These are phyloP conservation scores for Darevskia mixta DNA, from an alignment of 2,797 vertebrate genomes.

Conservation along the genomic window DNA sequence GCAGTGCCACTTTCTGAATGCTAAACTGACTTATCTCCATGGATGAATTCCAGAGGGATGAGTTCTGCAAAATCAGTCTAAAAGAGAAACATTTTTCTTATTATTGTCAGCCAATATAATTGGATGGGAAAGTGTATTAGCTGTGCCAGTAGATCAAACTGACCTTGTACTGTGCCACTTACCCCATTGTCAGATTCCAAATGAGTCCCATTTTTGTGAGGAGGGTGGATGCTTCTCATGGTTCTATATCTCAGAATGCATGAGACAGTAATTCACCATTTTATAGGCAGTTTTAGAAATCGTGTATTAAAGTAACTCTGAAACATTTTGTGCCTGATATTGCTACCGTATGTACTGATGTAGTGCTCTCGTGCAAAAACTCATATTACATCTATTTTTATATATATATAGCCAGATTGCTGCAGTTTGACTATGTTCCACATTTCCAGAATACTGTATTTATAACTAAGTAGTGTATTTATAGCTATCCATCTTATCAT, in stretches of 20 bases:
- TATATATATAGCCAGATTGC: background rate
- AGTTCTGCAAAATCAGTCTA: slow-evolving; percentile 40
- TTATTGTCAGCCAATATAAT: slow-evolving; percentile 52
- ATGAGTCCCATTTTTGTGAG: slow-evolving; percentile 47
- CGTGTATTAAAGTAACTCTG: slow-evolving; percentile 26
- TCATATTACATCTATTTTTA: background rate
- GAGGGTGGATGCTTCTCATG: slow-evolving; percentile 31
- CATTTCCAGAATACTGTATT: background rate
- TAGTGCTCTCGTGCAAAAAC: background rate
- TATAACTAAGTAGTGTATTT: background rate
- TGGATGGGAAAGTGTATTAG: slow-evolving; percentile 37
- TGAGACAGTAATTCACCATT: slow-evolving; percentile 36
- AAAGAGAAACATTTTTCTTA: slow-evolving; percentile 52
- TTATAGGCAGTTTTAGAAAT: slow-evolving; percentile 1
- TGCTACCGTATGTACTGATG: background rate
- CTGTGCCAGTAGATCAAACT: slow-evolving; percentile 55
- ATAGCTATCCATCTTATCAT: background rate
- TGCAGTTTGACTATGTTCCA: background rate
- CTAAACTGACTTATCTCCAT: slow-evolving; percentile 42
- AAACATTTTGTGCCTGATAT: background rate
- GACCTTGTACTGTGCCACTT: slow-evolving; percentile 35
- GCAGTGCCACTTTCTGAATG: slow-evolving; percentile 37
- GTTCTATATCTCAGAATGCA: slow-evolving; percentile 40
- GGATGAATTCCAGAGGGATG: slow-evolving; percentile 37
- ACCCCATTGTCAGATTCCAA: slow-evolving; percentile 34